A percentile compares a stretch with the other conserved stretches of the same genome.
Evolutionary conservation across 2,888 invertebrate genomes (phyloP).

Genomic region (Dusona sp.): DNA sequence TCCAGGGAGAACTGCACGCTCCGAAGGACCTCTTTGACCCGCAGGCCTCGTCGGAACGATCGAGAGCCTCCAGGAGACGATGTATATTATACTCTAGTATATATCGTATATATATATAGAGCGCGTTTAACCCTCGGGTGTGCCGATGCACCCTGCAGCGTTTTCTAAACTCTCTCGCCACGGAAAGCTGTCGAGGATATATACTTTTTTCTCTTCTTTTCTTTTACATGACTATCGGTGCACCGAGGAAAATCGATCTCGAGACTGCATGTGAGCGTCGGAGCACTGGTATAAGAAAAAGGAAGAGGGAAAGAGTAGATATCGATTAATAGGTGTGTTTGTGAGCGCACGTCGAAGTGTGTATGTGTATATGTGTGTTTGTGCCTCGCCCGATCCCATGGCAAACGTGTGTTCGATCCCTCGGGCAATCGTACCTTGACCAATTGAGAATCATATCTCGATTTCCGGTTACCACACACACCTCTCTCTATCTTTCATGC

Average conservation of each 20-base stretch:
- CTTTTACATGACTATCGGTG: constrained; percentile 43
- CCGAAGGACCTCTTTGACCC: constrained; percentile 71
- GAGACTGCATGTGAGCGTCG: constrained; percentile 41
- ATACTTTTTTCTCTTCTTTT: constrained; percentile 31
- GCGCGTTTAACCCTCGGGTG: constrained; percentile 63
- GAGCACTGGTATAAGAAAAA: constrained; percentile 12
- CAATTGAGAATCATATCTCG: constrained; percentile 59
- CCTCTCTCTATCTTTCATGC: background rate
- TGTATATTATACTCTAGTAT: constrained; percentile 65
- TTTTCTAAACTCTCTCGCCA: constrained; percentile 65
- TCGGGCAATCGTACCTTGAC: constrained; percentile 62
- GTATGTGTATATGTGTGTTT: background rate
- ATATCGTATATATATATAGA: constrained; percentile 40
- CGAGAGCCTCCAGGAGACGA: constrained; percentile 67
- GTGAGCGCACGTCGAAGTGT: background rate
- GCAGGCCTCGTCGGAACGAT: constrained; percentile 68
- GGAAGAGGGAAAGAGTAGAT: constrained; percentile 39
- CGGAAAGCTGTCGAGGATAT: constrained; percentile 58
- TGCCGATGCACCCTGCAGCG: constrained; percentile 65
- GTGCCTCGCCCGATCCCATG: constrained; percentile 43
- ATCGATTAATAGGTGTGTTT: constrained; percentile 62
- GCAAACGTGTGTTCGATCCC: constrained; percentile 45
- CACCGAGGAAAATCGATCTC: constrained; percentile 69
- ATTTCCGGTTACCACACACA: constrained; percentile 55
- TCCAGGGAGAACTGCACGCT: constrained; percentile 68